A percentile compares a stretch with the other conserved stretches of the same genome.
Evolutionary conservation across 2,888 invertebrate genomes (phyloP).

Genomic region (Eristalis tenax): DNA sequence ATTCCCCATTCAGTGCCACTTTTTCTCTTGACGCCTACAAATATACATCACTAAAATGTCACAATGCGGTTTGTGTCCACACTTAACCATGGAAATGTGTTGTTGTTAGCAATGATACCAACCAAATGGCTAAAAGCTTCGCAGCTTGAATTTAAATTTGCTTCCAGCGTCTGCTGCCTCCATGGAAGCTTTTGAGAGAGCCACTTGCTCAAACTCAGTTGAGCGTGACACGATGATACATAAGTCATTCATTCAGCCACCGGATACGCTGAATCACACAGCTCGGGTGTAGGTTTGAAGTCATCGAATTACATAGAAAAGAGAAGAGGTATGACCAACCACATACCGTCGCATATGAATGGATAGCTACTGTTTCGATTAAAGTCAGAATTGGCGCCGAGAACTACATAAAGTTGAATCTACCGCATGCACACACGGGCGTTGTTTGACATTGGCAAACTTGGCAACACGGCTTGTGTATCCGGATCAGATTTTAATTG

Average conservation of each 20-base stretch:
- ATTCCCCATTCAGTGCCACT: no score
- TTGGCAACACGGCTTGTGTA: background rate
- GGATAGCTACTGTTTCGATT: background rate
- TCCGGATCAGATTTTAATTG: background rate
- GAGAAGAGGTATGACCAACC: background rate
- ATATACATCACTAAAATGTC: no score
- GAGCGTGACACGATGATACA: slow-evolving; percentile 30
- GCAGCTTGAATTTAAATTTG: background rate
- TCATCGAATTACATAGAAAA: slow-evolving; percentile 14
- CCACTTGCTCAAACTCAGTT: slow-evolving; percentile 13
- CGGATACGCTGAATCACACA: slow-evolving; percentile 45
- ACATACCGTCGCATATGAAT: background rate
- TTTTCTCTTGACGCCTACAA: no score
- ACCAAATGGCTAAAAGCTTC: background rate
- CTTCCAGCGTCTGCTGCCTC: slow-evolving; percentile 7
- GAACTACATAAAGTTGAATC: background rate
- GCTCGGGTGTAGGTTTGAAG: background rate
- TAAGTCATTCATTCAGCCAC: slow-evolving; percentile 18
- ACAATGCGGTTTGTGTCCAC: no score
- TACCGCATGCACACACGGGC: background rate
- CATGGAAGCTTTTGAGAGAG: slow-evolving; percentile 17
- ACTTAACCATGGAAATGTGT: no score
- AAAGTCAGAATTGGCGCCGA: background rate
- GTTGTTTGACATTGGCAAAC: background rate
- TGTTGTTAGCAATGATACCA: background rate